Base-by-base conservation (phyloP, 92 coral and sea anemone species). In the Porites rus region DNA sequence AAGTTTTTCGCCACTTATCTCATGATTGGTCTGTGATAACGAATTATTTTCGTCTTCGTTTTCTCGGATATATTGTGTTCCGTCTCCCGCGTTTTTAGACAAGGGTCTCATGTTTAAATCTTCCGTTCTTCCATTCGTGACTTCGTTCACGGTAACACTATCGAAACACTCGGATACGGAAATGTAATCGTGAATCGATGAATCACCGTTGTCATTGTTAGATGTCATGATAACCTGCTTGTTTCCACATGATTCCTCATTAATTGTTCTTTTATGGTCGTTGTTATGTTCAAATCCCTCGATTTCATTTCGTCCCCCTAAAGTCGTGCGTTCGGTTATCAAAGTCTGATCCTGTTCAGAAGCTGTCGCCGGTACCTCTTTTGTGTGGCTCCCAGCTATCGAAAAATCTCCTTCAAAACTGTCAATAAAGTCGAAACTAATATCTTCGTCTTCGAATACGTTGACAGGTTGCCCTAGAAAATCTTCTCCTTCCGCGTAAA, bases 391-490 rank as follows among this genome's bases (percentile, higher is more conserved):
- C 60, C 59, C 67, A 31, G 69, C 28, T 58, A 71, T 53, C 53
- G 77, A 43, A 51, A 83, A 72, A 21, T 71, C 80, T 21, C 20
- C 19, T 83, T 60, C 87, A 74, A 73, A 73, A 61, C 13, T 65
- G 46, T 73, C 87, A 62, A 83, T 5, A 51, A 83, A 73, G 64
- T 83, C 87, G 66, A 83, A 74, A 53, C 21, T 61, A 38, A 62
- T 16, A 73, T 83, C 87, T 17, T 74, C 87, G 19, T 81, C 86
- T n/a, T 72, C 12, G 13, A 83, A 59, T 6, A 28, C 58, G 21
- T 83, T 83, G 8, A 83, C 87, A 4, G 87, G 62, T 7, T 74
- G 87, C 65, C 80, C 79, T 5, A 83, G 74, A 20, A 83, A 83
- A 72, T 83, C 87, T 14, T 83, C 80, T 9, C 80, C 87, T 12